Conservation (phyloP, 2,113 vertebrate genomes). For the Machaerirhynchus nigripectus region DNA sequence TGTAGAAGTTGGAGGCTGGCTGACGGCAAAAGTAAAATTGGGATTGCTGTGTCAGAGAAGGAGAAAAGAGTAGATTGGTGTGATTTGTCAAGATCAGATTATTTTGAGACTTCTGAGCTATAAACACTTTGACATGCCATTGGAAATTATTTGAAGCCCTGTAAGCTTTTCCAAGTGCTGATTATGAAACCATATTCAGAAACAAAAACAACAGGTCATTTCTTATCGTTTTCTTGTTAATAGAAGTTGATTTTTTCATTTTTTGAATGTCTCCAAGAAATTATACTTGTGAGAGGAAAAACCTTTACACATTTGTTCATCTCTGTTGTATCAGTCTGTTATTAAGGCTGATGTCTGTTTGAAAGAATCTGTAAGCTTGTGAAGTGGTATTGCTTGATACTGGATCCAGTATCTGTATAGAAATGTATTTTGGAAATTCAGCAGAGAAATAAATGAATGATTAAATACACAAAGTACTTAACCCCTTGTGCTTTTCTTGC, state of each 20-base stretch:
- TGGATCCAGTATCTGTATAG: no score
- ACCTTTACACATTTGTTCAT: not conserved
- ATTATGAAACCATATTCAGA: not conserved
- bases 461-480: not conserved
- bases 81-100: not conserved
- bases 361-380: not conserved
- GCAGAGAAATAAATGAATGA: not conserved
- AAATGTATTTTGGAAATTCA: not conserved
- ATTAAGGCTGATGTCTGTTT: no score
- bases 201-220: not conserved
- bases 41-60: not conserved
- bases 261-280: not conserved
- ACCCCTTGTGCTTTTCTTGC: not conserved
- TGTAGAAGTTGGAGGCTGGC: not conserved
- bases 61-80: not conserved
- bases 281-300: not conserved
- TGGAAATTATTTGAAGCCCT: not conserved
- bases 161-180: not conserved
- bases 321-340: not conserved
- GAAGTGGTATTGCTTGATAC: not conserved
- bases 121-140: not conserved
- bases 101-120: not conserved
- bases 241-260: not conserved
- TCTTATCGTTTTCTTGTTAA: not conserved
- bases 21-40: not conserved